Base-by-base conservation (phyloP, 2,797 vertebrate genomes). In the Decapterus maruadsi region DNA sequence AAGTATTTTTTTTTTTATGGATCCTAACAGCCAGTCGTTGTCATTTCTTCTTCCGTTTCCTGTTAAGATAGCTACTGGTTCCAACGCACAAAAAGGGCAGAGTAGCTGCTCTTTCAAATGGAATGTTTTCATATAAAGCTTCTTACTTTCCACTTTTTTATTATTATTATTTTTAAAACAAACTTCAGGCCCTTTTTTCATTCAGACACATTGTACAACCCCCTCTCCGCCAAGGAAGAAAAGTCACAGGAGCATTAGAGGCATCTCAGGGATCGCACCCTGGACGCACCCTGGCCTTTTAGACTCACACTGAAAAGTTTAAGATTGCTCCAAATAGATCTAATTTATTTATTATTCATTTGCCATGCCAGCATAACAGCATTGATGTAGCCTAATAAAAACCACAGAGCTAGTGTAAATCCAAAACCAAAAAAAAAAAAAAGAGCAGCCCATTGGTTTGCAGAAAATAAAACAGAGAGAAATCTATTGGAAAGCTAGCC, bases 1-100 rank as follows among this genome's bases (percentile, higher is more conserved):
- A 31, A n/a, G n/a, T n/a, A 26, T 3, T 26, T 4, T 43, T 69
- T 54, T 66, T 34, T 4, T 13, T 78, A 83, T 29, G 29, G 67
- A 69, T 94, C 95, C 92, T 94, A 96, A 95, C 92, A 93, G 93
- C 94, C 82, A 91, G 78, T 74, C 51, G 63, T 54, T 11, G 6
- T 63, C 11, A 1, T 34, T 56, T 63, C 20, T 19, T 22, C 29
- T 57, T 75, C 34, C 7, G 6, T 69, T 65, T 68, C 63, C 68
- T 19, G 53, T 62, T 13, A 74, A n/a, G n/a, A n/a, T n/a, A 58
- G 42, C 17, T 42, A 46, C 64, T 2, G 38, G 38, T 61, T 83
- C 66, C 29, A 19, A 72, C 45, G 4, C 68, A 72, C 51, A 60
- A 66, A 74, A 74, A 40, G 48, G 78, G 71, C 55, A 56, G 3